phyloP scores from a whole-genome alignment of 2,888 invertebrate species.

The Nycteola revayana region DNA sequence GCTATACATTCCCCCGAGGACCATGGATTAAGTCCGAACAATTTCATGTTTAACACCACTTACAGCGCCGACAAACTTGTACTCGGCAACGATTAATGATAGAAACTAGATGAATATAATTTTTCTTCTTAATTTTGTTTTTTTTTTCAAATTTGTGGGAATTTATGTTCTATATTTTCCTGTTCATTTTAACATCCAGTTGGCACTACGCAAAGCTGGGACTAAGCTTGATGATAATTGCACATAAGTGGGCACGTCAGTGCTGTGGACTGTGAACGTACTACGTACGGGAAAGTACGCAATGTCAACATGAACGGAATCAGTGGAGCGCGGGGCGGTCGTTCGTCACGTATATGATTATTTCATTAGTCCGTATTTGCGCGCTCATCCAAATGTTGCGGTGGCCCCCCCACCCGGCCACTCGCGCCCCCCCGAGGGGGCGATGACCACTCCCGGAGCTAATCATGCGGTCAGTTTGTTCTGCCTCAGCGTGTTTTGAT shows the following conservation, averaged over 20 bases:
- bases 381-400: slow-evolving; percentile 75
- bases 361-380: slow-evolving; percentile 81
- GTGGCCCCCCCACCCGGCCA: slow-evolving; percentile 38
- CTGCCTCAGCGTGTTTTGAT: slow-evolving; percentile 82
- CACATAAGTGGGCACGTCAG: too few species aligned
- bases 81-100: too few species aligned
- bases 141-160: too few species aligned
- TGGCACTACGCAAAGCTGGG: background rate
- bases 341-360: slow-evolving; percentile 80
- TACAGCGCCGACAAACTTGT: slow-evolving; percentile 28
- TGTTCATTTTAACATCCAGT: too few species aligned
- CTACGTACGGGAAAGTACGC: slow-evolving; percentile 29
- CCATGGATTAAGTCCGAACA: slow-evolving; percentile 47
- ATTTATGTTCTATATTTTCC: too few species aligned
- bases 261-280: too few species aligned
- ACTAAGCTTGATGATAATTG: too few species aligned
- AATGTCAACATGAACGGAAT: slow-evolving; percentile 63
- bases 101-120: too few species aligned
- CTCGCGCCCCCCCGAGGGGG: slow-evolving; percentile 52
- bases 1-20: slow-evolving; percentile 48
- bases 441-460: slow-evolving; percentile 78
- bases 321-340: slow-evolving; percentile 60
- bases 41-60: slow-evolving; percentile 57
- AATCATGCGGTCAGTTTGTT: slow-evolving; percentile 82
- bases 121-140: too few species aligned